Percentiles rank a stretch among this genome's conserved stretches.
These are phyloP conservation scores for Lepidotrigona ventralis DNA, from an alignment of 1,140 invertebrate genomes.

Conservation along the genomic window DNA sequence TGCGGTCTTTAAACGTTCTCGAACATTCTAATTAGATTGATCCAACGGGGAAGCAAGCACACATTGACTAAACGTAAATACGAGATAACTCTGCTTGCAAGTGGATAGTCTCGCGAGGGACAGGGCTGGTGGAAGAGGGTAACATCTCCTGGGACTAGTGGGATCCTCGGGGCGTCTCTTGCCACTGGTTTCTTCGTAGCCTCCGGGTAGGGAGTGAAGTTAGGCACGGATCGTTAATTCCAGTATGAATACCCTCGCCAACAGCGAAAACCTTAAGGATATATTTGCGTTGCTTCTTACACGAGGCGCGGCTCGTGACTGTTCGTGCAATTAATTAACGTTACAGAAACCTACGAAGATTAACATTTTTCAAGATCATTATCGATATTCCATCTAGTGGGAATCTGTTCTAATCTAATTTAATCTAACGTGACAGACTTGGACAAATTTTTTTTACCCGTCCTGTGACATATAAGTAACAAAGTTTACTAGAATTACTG, in stretches of 20 bases:
- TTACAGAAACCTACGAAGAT: too few species aligned
- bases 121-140: background rate
- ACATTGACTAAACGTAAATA: constrained; percentile 8
- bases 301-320: too few species aligned
- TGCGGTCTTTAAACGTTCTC: too few species aligned
- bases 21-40: background rate
- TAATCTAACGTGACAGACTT: too few species aligned
- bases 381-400: too few species aligned
- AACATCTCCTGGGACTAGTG: constrained; percentile 8
- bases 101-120: background rate
- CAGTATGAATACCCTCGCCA: constrained; percentile 70
- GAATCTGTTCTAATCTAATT: too few species aligned
- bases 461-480: too few species aligned
- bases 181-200: constrained; percentile 15
- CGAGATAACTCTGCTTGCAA: constrained; percentile 10
- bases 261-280: background rate
- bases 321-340: too few species aligned
- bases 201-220: constrained; percentile 53
- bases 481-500: too few species aligned
- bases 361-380: too few species aligned
- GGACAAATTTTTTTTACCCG: too few species aligned
- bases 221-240: constrained; percentile 75
- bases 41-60: background rate
- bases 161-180: constrained; percentile 40
- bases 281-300: too few species aligned